phyloP scores from a whole-genome alignment of 2,797 vertebrate genomes.

The Sebastes nivosus region DNA sequence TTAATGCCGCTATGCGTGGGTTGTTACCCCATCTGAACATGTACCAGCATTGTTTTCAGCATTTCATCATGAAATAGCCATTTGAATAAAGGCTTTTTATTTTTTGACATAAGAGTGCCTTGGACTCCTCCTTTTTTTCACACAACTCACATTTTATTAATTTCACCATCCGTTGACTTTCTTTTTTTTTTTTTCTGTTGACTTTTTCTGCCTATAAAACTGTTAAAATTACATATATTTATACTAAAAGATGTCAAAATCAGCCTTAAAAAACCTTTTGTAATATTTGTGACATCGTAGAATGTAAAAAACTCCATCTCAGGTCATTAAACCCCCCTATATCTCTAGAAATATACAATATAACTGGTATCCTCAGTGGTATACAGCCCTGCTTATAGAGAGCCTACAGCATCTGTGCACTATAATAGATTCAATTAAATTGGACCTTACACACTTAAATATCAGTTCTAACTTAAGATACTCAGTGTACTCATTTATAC shows the following conservation, averaged over 20 bases:
- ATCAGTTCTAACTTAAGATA: background rate
- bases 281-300: background rate
- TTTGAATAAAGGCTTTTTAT: no score
- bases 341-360: background rate
- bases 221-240: background rate
- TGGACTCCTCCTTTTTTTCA: no score
- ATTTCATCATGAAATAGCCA: no score
- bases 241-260: accelerated
- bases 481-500: background rate
- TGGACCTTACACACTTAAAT: background rate
- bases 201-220: background rate
- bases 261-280: accelerated
- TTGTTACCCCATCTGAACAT: no score
- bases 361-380: no score
- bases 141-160: background rate
- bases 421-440: background rate
- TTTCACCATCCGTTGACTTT: background rate
- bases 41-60: no score
- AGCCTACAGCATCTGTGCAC: background rate
- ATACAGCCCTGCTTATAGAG: background rate
- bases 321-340: background rate
- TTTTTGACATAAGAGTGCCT: no score
- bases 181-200: background rate
- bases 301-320: background rate
- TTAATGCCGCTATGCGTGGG: accelerated